Conservation (phyloP, 2,888 invertebrate genomes). For the Rhamnusium bicolor region DNA sequence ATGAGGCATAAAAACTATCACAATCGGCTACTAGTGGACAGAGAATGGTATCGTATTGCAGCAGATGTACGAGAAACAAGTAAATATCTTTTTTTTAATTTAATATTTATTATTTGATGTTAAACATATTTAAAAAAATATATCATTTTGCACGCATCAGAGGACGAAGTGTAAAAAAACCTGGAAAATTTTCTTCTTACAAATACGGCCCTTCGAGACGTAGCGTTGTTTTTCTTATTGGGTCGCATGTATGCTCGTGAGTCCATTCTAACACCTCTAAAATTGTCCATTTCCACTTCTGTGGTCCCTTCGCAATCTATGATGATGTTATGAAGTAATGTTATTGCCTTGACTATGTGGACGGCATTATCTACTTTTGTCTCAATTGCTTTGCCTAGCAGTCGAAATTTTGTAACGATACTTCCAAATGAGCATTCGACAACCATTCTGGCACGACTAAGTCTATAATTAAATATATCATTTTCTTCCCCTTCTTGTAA, state of each 20-base stretch:
- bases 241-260: not conserved
- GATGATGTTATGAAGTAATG: slow-evolving; percentile 41
- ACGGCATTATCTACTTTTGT: slow-evolving; percentile 42
- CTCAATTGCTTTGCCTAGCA: slow-evolving; percentile 43
- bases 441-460: slow-evolving; percentile 51
- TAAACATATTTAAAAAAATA: too few relatives aligned
- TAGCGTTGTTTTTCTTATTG: not conserved
- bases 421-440: slow-evolving; percentile 57
- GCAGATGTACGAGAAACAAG: too few relatives aligned
- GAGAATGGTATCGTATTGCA: too few relatives aligned
- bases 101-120: too few relatives aligned
- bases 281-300: not conserved
- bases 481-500: slow-evolving; percentile 46
- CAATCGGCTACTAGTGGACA: too few relatives aligned
- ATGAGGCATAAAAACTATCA: too few relatives aligned
- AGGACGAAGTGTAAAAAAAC: slow-evolving; percentile 1
- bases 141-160: slow-evolving; percentile 5
- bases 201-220: not conserved
- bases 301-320: slow-evolving; percentile 21
- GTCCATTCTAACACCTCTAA: not conserved
- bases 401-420: slow-evolving; percentile 38
- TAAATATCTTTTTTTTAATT: too few relatives aligned
- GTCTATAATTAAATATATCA: slow-evolving; percentile 35
- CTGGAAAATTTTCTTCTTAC: not conserved
- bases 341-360: slow-evolving; percentile 41